Evolutionary conservation across 2,888 invertebrate species (phyloP).

Genomic region (Melipona beecheii): DNA sequence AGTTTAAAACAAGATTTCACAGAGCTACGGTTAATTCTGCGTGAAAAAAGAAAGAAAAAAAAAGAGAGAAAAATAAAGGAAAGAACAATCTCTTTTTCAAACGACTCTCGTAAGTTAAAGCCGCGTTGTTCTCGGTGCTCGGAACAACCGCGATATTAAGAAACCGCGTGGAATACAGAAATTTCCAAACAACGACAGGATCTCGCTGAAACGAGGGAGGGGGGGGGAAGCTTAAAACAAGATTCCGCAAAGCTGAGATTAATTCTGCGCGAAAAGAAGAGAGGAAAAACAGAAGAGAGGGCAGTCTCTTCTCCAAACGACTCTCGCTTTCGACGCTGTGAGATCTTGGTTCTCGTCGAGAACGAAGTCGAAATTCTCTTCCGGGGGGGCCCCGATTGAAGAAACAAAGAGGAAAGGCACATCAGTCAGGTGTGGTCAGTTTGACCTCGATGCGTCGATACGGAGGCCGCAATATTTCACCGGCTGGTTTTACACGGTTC

Average conservation of each 20-base stretch:
- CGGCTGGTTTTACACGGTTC: constrained; percentile 59
- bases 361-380: background rate
- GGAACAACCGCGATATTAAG: background rate
- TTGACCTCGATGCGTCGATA: constrained; percentile 49
- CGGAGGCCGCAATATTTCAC: constrained; percentile 58
- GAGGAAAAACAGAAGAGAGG: no score
- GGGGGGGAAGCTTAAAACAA: background rate
- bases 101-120: background rate
- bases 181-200: background rate
- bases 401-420: background rate
- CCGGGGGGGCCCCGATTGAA: accelerated
- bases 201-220: background rate
- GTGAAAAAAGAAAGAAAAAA: background rate
- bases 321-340: background rate
- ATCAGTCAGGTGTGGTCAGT: constrained; percentile 14
- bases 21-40: background rate
- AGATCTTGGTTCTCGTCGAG: background rate
- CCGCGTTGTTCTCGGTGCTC: background rate
- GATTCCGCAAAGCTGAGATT: background rate
- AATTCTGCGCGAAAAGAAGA: background rate
- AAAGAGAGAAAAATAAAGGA: background rate
- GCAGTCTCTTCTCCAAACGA: background rate
- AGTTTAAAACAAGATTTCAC: background rate
- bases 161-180: no score
- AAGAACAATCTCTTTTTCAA: no score